Evolutionary conservation across 2,797 vertebrate genomes (phyloP).

Genomic region (Menidia menidia): DNA sequence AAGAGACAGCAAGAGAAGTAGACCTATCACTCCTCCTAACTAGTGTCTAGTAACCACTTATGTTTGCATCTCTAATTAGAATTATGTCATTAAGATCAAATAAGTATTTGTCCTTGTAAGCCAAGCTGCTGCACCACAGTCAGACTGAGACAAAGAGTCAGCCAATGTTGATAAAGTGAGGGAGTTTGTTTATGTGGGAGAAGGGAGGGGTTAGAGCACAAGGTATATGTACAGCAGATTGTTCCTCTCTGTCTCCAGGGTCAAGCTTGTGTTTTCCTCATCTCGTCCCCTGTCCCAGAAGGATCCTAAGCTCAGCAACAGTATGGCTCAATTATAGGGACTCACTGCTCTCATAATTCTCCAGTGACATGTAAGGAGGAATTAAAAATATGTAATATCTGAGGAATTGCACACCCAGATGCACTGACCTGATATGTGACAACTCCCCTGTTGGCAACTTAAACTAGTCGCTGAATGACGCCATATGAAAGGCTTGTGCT

Average conservation of each 20-base stretch:
- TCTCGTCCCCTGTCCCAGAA: slow-evolving; percentile 55
- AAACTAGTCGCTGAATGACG: slow-evolving; percentile 38
- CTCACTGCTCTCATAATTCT: slow-evolving; percentile 59
- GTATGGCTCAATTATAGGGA: slow-evolving; percentile 72
- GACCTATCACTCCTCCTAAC: not conserved
- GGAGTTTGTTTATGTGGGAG: slow-evolving; percentile 28
- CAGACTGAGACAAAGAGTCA: slow-evolving; percentile 30
- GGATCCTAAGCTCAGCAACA: slow-evolving; percentile 60
- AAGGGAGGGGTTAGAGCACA: slow-evolving; percentile 17
- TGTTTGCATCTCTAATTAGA: not conserved
- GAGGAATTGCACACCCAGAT: slow-evolving; percentile 50
- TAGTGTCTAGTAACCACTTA: not conserved
- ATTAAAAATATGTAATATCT: slow-evolving; percentile 74
- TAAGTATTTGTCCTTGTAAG: not conserved
- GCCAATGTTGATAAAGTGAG: slow-evolving; percentile 13
- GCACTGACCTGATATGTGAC: slow-evolving; percentile 66
- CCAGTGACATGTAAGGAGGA: slow-evolving; percentile 65
- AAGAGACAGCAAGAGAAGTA: too few relatives aligned
- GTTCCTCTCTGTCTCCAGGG: slow-evolving; percentile 53
- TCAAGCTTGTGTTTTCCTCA: slow-evolving; percentile 60
- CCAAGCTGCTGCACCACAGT: slow-evolving; percentile 16
- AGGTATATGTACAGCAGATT: slow-evolving; percentile 65
- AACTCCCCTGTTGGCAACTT: slow-evolving; percentile 49
- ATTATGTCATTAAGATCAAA: not conserved
- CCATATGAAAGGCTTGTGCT: slow-evolving; percentile 29